phyloP scores from a whole-genome alignment of 2,888 invertebrate genomes.

The Sphaeridia pumilis region DNA sequence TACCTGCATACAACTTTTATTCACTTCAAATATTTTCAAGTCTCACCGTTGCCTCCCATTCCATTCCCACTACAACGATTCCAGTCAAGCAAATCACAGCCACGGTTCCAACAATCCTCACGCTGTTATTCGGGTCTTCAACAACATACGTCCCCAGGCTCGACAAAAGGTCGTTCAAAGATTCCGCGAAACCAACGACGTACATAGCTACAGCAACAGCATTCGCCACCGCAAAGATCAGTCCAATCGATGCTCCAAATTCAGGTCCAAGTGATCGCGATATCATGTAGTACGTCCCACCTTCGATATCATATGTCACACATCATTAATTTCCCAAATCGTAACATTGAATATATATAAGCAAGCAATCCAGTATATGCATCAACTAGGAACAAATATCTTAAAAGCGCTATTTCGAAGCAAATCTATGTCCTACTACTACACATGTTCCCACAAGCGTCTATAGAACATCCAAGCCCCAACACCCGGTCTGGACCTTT shows the following conservation, averaged over 20 bases:
- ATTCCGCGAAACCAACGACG: constrained; percentile 50
- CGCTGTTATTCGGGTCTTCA: constrained; percentile 51
- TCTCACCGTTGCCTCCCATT: constrained; percentile 47
- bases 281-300: constrained; percentile 98
- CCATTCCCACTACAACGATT: constrained; percentile 47
- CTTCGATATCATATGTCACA: constrained; percentile 45
- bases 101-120: constrained; percentile 43
- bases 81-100: constrained; percentile 43
- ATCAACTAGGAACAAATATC: no score
- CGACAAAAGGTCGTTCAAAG: constrained; percentile 50
- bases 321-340: no score
- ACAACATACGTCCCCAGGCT: constrained; percentile 49
- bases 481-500: background rate
- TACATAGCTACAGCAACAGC: constrained; percentile 48
- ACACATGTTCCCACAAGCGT: background rate
- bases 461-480: no score
- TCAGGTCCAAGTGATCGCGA: constrained; percentile 92
- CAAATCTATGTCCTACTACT: background rate
- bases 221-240: constrained; percentile 45
- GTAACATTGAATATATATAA: no score
- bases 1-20: background rate
- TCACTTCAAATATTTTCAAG: background rate
- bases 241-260: constrained; percentile 59
- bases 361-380: no score
- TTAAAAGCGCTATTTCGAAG: no score